Percentiles rank a stretch among this genome's conserved stretches.
Evolutionary conservation across 2,113 vertebrate genomes (phyloP).

Genomic region (Oenanthe oenanthe): DNA sequence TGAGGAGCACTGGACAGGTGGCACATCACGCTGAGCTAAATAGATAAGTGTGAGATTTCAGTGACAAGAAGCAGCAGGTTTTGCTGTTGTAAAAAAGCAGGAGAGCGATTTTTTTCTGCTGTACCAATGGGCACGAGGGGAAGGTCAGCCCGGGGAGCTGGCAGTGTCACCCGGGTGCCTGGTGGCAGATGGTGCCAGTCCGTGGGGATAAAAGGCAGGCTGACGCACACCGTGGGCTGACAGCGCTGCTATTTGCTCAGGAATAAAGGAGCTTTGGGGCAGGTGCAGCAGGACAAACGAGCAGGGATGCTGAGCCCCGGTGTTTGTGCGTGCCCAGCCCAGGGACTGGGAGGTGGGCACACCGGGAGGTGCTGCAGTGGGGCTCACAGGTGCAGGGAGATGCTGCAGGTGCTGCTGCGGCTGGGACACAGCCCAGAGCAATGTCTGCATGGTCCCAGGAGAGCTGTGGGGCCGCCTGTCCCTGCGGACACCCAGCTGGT

Average conservation of each 20-base stretch:
- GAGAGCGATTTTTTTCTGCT: neutral
- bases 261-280: neutral
- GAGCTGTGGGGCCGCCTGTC: neutral
- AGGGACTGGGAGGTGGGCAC: neutral
- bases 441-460: neutral
- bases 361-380: neutral
- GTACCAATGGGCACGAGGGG: neutral
- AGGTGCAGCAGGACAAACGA: neutral
- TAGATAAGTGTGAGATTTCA: constrained; percentile 24
- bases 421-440: neutral
- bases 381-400: neutral
- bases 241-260: neutral
- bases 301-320: neutral
- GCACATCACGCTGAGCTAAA: constrained; percentile 19
- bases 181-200: constrained; percentile 5
- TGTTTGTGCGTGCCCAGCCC: fast-evolving
- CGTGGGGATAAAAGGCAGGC: neutral
- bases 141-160: constrained; percentile 18
- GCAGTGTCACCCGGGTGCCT: neutral
- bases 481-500: neutral
- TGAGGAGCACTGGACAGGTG: constrained; percentile 20
- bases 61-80: constrained; percentile 25
- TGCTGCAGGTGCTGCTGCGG: constrained; percentile 23
- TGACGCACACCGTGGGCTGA: fast-evolving
- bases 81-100: neutral